These are phyloP conservation scores for Scrobipalpa atriplicella DNA, from an alignment of 2,888 invertebrate species.

Conservation along the genomic window DNA sequence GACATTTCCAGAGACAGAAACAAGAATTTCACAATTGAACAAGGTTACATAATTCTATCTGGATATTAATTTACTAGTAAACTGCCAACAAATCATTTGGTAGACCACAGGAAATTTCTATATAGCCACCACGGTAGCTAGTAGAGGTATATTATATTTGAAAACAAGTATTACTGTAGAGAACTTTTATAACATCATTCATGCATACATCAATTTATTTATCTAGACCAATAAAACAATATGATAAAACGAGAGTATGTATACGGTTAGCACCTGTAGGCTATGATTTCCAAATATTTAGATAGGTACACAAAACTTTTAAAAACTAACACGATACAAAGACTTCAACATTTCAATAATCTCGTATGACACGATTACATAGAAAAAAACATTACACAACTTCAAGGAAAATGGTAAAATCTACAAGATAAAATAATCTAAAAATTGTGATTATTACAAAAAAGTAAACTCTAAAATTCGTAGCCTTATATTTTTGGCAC, in stretches of 20 bases:
- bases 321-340: constrained; percentile 38
- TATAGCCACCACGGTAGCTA: too few species aligned
- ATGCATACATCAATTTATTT: constrained; percentile 45
- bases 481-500: constrained; percentile 76
- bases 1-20: too few species aligned
- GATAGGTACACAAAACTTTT: constrained; percentile 40
- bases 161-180: too few species aligned
- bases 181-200: constrained; percentile 27
- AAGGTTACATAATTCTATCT: too few species aligned
- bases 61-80: too few species aligned
- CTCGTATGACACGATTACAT: constrained; percentile 55
- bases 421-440: constrained; percentile 51
- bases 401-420: constrained; percentile 50
- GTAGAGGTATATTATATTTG: too few species aligned
- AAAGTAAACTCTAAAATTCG: constrained; percentile 53
- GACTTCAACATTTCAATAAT: constrained; percentile 54
- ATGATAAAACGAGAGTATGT: constrained; percentile 59
- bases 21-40: too few species aligned
- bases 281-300: constrained; percentile 42
- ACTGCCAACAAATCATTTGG: too few species aligned
- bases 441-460: constrained; percentile 72
- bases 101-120: too few species aligned
- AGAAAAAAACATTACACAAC: constrained; percentile 57
- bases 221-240: constrained; percentile 57
- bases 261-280: constrained; percentile 75